Evolutionary conservation across 1,140 invertebrate species (phyloP).

Genomic region (Scylla paramamosain): DNA sequence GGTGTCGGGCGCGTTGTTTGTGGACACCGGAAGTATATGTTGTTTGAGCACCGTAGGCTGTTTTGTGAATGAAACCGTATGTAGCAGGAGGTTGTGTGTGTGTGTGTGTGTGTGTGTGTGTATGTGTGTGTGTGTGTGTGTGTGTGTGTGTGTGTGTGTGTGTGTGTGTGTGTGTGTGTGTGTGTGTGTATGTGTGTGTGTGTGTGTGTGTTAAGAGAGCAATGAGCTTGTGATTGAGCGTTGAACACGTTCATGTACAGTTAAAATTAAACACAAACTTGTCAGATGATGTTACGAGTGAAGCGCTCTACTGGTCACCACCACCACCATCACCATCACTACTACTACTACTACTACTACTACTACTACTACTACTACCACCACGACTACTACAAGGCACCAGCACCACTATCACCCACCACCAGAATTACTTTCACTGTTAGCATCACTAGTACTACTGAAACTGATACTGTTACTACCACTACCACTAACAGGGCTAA

Average conservation of each 20-base stretch:
- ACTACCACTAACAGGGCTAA: too few species aligned
- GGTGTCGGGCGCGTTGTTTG: not conserved
- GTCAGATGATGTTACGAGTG: not conserved
- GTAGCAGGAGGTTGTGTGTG: not conserved
- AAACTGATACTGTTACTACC: too few species aligned
- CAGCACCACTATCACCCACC: not conserved
- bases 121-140: constrained; percentile 12
- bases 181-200: not conserved
- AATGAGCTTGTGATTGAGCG: not conserved
- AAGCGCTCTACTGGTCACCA: not conserved
- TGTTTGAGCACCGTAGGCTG: not conserved
- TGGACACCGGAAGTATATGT: not conserved
- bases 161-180: not conserved
- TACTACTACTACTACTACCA: not conserved
- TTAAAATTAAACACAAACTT: not conserved
- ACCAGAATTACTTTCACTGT: too few species aligned
- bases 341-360: not conserved
- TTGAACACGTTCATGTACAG: not conserved
- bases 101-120: constrained; percentile 21
- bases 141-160: not conserved
- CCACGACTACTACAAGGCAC: not conserved
- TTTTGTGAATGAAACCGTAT: not conserved
- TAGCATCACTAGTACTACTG: too few species aligned
- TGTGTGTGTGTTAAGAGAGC: not conserved
- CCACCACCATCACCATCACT: not conserved